phyloP scores from a whole-genome alignment of 2,113 vertebrate genomes.

The Hypomesus transpacificus region DNA sequence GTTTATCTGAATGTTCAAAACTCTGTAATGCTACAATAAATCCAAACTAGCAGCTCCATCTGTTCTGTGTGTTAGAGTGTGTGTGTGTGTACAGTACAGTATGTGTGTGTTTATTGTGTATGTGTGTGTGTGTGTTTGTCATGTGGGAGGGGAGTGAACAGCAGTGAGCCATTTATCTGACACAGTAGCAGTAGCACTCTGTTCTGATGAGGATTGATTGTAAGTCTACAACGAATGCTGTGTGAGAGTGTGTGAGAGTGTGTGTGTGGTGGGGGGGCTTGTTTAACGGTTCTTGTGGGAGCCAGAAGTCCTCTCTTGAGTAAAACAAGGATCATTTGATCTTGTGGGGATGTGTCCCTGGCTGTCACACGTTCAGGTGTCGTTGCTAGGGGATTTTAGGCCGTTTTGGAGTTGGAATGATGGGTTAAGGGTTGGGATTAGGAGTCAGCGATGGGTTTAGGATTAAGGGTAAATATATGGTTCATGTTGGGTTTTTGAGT shows the following conservation, averaged over 20 bases:
- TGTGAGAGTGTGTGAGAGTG: slow-evolving; percentile 20
- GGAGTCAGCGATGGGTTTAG: too few relatives aligned
- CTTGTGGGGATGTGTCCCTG: too few relatives aligned
- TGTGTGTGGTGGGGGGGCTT: background rate
- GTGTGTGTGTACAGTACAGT: slow-evolving; percentile 34
- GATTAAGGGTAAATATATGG: too few relatives aligned
- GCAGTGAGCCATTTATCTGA: slow-evolving; percentile 39
- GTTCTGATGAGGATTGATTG: slow-evolving; percentile 77
- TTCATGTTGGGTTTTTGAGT: too few relatives aligned
- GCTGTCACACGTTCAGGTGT: too few relatives aligned
- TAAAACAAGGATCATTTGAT: too few relatives aligned
- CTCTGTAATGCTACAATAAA: slow-evolving; percentile 26
- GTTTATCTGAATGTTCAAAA: slow-evolving; percentile 12
- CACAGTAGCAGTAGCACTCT: slow-evolving; percentile 54
- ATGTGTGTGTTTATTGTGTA: slow-evolving; percentile 5
- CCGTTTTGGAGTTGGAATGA: too few relatives aligned
- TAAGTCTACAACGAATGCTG: slow-evolving; percentile 27
- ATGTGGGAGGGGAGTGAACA: slow-evolving; percentile 22
- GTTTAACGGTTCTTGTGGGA: background rate
- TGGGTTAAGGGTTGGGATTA: too few relatives aligned
- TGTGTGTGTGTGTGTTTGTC: slow-evolving; percentile 11
- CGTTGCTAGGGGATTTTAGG: too few relatives aligned
- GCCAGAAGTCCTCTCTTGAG: background rate
- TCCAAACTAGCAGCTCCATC: slow-evolving; percentile 29
- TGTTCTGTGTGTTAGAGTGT: slow-evolving; percentile 4